Percentiles rank a stretch among this genome's conserved stretches.
Conservation (phyloP, 2,888 invertebrate species). For the Machimus atricapillus region DNA sequence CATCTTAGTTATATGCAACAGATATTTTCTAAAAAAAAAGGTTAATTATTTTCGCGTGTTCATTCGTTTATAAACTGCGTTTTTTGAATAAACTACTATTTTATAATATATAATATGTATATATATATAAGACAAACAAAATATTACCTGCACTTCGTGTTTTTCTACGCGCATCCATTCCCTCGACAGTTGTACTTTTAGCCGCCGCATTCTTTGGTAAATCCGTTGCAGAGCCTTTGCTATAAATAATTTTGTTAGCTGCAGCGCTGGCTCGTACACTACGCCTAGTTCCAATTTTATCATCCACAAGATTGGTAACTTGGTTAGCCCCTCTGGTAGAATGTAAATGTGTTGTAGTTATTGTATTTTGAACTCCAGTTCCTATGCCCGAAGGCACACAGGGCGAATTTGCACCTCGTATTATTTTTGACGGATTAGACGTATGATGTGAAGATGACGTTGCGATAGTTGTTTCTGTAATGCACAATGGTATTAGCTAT, state of each 20-base stretch:
- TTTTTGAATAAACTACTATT: not conserved
- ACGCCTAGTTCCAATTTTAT: conserved; percentile 65
- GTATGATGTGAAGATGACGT: conserved; percentile 46
- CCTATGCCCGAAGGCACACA: not conserved
- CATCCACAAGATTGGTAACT: conserved; percentile 57
- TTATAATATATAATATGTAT: not conserved
- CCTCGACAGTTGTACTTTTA: conserved; percentile 50
- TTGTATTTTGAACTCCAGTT: conserved; percentile 47
- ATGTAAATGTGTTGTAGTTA: conserved; percentile 34
- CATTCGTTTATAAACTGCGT: not conserved
- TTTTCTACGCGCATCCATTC: conserved; percentile 65
- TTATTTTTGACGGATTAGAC: conserved; percentile 48
- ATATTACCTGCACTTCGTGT: conserved; percentile 73
- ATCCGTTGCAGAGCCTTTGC: conserved; percentile 50
- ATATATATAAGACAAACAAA: not conserved
- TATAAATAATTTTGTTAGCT: conserved; percentile 61
- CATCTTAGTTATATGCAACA: no score
- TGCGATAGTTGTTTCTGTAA: conserved; percentile 42
- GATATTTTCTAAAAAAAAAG: no score
- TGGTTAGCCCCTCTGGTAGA: conserved; percentile 44
- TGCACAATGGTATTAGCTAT: not conserved
- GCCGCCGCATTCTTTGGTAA: conserved; percentile 51
- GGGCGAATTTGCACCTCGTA: not conserved
- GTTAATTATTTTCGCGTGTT: no score
- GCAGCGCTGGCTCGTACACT: conserved; percentile 64